These are phyloP conservation scores for Drosophila robusta DNA, from an alignment of 2,888 invertebrate genomes.

Conservation along the genomic window DNA sequence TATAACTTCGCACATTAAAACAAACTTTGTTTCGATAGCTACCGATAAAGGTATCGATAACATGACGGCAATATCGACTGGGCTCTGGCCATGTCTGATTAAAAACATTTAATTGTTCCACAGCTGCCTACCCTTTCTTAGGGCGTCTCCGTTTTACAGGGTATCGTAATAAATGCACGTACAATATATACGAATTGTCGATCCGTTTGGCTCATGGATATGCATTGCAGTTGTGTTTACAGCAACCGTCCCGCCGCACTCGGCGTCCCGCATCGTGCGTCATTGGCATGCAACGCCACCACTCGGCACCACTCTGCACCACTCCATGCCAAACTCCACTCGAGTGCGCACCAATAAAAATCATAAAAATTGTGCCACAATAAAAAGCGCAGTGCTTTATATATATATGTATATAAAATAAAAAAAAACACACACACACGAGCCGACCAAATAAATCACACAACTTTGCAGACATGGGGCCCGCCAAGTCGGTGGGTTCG, in stretches of 20 bases:
- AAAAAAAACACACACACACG: conserved; percentile 23
- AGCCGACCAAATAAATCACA: conserved; percentile 76
- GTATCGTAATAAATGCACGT: conserved; percentile 60
- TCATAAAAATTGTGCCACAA: conserved; percentile 71
- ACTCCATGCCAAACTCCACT: conserved; percentile 65
- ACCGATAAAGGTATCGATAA: no score
- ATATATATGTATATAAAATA: conserved; percentile 7
- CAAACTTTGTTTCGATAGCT: no score
- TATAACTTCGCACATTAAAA: no score
- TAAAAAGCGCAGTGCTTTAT: conserved; percentile 70
- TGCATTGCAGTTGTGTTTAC: conserved; percentile 61
- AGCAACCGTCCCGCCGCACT: conserved; percentile 21
- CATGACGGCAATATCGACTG: no score
- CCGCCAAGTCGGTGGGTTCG: conserved; percentile 52
- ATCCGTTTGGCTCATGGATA: conserved; percentile 56
- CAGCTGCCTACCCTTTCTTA: neutral
- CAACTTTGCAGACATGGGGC: conserved; percentile 72
- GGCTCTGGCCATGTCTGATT: no score
- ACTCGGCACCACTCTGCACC: conserved; percentile 27
- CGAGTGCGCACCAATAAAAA: conserved; percentile 74
- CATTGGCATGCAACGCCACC: conserved; percentile 58
- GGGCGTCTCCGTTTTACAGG: neutral
- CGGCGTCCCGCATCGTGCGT: conserved; percentile 33
- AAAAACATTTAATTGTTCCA: neutral
- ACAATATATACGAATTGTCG: conserved; percentile 48